Base-by-base conservation (phyloP, 2,888 invertebrate species). In the Agelastica alni region DNA sequence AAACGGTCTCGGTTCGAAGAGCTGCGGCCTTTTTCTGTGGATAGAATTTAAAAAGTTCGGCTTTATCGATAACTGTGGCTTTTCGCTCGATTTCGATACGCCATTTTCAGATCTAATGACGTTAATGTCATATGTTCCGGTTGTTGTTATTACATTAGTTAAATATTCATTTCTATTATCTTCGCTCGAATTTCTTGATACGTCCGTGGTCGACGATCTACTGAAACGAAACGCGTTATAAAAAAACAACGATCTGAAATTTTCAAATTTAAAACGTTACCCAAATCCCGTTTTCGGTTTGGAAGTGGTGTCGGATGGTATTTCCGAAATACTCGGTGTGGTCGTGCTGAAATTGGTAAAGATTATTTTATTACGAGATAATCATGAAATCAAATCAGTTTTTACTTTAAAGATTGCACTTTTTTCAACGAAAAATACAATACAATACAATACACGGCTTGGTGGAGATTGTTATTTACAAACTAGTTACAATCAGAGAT, bases 1-100 rank as follows among this genome's bases (percentile, higher is more conserved):
- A 56, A 74, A 75, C 32, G 74, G 74, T 59, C 72, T 68, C 14
- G 73, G 72, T 59, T 70, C 71, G 55, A 65, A 70, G 28, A 73
- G 65, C 53, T 63, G 62, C n/a, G 72, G 68, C 30, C 66, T 6
- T 56, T 54, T 56, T 65, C 58, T 59, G 58, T 46, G 44, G 61
- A 20, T 57, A 55, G 54, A 20, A 52, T 58, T 51, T 46, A 51
- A 49, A 31, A 41, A 49, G 36, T 31, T 37, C 18, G 43, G 39
- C 31, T 59, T 58, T 51, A 59, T 45, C 32, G 51, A 22, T 51
- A 51, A 56, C 9, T 43, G 37, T 30, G 7, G 37, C 10, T 36
- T 37, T 41, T 44, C 36, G 51, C 26, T 43, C 10, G 16, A 12
- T 34, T 43, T 43, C 34, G 34, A 32, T 44, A 39, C 44, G 37